Evolutionary conservation across 2,888 invertebrate species (phyloP).

Genomic region (Xiphydria camelus): DNA sequence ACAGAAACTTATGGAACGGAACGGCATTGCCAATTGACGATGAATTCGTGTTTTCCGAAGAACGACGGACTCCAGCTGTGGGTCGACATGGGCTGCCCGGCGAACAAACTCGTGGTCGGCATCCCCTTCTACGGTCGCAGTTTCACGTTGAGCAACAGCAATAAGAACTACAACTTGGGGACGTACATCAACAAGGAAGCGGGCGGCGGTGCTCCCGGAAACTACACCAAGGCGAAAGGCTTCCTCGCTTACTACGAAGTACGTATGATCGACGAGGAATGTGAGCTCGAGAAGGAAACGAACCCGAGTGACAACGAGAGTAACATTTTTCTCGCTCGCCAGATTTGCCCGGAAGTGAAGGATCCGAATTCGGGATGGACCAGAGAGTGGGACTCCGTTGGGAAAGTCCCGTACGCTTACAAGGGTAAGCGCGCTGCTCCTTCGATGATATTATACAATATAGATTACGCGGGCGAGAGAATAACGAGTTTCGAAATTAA

Average conservation of each 20-base stretch:
- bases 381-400: conserved; percentile 79
- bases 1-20: too few relatives aligned
- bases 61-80: conserved; percentile 85
- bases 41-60: conserved; percentile 64
- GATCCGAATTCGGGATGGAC: conserved; percentile 77
- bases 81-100: conserved; percentile 87
- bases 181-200: conserved; percentile 91
- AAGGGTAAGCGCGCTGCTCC: conserved; percentile 67
- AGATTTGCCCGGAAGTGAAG: conserved; percentile 80
- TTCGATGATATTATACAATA: too few relatives aligned
- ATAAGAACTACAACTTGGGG: conserved; percentile 80
- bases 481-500: too few relatives aligned
- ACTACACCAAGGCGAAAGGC: conserved; percentile 84
- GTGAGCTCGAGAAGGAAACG: too few relatives aligned
- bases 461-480: too few relatives aligned
- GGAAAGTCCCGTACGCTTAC: conserved; percentile 83
- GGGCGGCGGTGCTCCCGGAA: conserved; percentile 83
- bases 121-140: conserved; percentile 88
- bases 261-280: too few relatives aligned
- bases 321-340: too few relatives aligned
- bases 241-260: conserved; percentile 87
- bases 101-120: conserved; percentile 85
- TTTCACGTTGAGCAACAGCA: conserved; percentile 79
- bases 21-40: too few relatives aligned
- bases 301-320: too few relatives aligned